phyloP scores from a whole-genome alignment of 2,113 vertebrate genomes.

The Alethe diademata region DNA sequence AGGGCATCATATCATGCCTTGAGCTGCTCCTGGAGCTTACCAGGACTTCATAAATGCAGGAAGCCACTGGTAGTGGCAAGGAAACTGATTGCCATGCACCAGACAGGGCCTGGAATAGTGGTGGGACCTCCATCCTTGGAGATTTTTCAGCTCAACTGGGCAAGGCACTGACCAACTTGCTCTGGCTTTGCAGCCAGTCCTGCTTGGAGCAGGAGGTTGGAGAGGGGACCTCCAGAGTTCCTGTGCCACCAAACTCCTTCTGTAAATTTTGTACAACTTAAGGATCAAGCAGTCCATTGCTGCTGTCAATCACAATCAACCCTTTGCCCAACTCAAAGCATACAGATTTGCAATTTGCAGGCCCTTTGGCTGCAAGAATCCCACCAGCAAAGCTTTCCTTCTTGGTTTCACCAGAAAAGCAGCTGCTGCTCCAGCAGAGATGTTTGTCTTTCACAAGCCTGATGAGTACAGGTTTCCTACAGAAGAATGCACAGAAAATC shows the following conservation, averaged over 20 bases:
- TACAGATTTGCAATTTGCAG: background rate
- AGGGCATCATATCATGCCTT: accelerated
- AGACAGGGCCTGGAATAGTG: background rate
- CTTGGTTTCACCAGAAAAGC: background rate
- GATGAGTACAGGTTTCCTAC: background rate
- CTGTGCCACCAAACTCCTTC: background rate
- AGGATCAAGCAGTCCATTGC: background rate
- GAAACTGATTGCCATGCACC: background rate
- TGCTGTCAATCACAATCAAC: background rate
- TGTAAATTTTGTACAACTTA: background rate
- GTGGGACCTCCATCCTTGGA: background rate
- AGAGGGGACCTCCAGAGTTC: background rate
- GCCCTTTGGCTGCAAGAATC: background rate
- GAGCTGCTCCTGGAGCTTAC: background rate
- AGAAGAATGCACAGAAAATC: background rate
- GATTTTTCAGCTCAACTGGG: background rate
- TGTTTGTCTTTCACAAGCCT: background rate
- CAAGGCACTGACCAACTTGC: background rate
- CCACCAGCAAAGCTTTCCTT: background rate
- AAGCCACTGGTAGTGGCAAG: background rate
- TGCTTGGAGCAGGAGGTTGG: background rate
- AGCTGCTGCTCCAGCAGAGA: background rate
- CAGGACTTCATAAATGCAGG: background rate
- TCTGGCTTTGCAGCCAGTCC: background rate
- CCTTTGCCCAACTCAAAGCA: background rate